Evolutionary conservation across 2,888 invertebrate species (phyloP).

Genomic region (Neoitamus cyanurus): DNA sequence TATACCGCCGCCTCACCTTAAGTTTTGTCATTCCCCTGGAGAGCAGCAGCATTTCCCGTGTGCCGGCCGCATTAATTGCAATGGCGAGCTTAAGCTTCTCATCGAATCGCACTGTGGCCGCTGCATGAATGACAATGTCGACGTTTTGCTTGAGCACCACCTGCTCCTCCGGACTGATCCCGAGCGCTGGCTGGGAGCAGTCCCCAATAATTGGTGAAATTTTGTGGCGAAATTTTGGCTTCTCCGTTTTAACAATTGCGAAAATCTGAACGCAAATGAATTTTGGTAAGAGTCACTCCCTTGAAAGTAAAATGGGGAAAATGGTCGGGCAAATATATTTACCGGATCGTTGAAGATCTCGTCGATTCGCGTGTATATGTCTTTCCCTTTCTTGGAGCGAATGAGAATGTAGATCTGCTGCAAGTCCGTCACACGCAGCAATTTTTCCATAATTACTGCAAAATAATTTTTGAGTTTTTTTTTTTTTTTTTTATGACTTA

Average conservation of each 20-base stretch:
- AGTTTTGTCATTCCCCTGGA: slow-evolving; percentile 74
- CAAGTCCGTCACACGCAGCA: slow-evolving; percentile 70
- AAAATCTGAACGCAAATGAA: slow-evolving; percentile 58
- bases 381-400: slow-evolving; percentile 72
- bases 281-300: too few relatives aligned
- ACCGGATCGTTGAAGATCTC: slow-evolving; percentile 76
- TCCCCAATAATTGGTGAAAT: slow-evolving; percentile 65
- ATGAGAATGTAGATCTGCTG: slow-evolving; percentile 70
- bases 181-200: slow-evolving; percentile 61
- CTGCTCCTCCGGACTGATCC: slow-evolving; percentile 62
- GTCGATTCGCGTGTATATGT: slow-evolving; percentile 73
- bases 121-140: slow-evolving; percentile 83
- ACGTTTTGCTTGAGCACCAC: slow-evolving; percentile 59
- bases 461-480: slow-evolving; percentile 14
- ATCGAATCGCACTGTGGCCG: slow-evolving; percentile 86
- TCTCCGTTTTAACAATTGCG: slow-evolving; percentile 54
- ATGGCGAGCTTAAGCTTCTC: slow-evolving; percentile 76
- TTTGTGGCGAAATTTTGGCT: slow-evolving; percentile 63
- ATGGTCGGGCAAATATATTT: too few relatives aligned
- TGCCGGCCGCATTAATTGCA: slow-evolving; percentile 76
- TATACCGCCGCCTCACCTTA: too few relatives aligned
- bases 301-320: too few relatives aligned
- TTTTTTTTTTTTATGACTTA: background rate
- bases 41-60: slow-evolving; percentile 73
- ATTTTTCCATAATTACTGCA: slow-evolving; percentile 71